These are phyloP conservation scores for Dolichomitus sp. DNA, from an alignment of 2,888 invertebrate species.

Conservation along the genomic window DNA sequence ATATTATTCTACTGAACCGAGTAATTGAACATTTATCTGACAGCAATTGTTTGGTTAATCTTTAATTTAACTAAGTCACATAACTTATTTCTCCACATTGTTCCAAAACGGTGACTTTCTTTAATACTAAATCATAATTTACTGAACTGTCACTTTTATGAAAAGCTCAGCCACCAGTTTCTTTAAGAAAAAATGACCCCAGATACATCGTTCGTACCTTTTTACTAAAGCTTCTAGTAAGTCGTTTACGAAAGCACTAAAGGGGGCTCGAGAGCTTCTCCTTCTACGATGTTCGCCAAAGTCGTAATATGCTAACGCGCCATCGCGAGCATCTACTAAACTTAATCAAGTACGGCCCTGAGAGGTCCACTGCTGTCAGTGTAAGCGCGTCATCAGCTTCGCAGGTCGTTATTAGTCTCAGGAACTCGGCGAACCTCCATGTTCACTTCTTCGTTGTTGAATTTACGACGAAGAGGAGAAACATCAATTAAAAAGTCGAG, in stretches of 20 bases:
- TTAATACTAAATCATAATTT: not conserved
- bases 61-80: no score
- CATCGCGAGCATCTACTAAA: conserved; percentile 68
- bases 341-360: conserved; percentile 78
- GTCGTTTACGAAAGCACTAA: conserved; percentile 71
- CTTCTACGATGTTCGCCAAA: conserved; percentile 70
- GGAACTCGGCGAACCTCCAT: conserved; percentile 7
- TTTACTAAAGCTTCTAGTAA: conserved; percentile 41
- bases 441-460: not conserved
- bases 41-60: no score
- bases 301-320: conserved; percentile 78
- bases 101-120: not conserved
- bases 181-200: conserved; percentile 6
- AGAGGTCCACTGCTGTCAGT: conserved; percentile 53
- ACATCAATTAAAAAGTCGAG: conserved; percentile 33
- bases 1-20: no score
- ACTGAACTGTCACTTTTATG: not conserved
- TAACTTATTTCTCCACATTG: no score
- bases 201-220: conserved; percentile 32
- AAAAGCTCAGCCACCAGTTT: not conserved
- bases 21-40: no score
- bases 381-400: conserved; percentile 28
- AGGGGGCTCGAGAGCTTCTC: conserved; percentile 67
- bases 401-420: conserved; percentile 28
- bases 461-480: conserved; percentile 23